These are phyloP conservation scores for Muscicapa striata DNA, from an alignment of 2,797 vertebrate species.

Conservation along the genomic window DNA sequence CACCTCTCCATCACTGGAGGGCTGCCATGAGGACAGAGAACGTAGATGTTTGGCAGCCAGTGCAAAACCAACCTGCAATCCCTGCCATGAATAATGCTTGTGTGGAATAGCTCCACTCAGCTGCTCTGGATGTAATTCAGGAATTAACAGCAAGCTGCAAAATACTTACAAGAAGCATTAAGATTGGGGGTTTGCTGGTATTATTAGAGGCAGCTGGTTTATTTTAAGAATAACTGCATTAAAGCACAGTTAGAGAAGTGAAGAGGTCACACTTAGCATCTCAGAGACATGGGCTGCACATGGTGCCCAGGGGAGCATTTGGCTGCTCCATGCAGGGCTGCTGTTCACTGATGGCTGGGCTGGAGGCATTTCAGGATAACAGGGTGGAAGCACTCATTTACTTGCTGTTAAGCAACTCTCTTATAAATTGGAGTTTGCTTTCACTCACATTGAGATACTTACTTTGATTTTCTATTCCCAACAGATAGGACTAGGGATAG, in stretches of 20 bases:
- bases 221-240: background rate
- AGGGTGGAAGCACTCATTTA: background rate
- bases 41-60: background rate
- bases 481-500: background rate
- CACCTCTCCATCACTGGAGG: background rate
- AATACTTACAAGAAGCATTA: background rate
- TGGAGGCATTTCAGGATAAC: background rate
- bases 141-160: background rate
- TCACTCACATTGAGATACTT: background rate
- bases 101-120: background rate
- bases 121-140: background rate
- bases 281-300: background rate
- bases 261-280: background rate
- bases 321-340: background rate
- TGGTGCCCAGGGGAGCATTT: background rate
- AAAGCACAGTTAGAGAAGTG: background rate
- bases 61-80: background rate
- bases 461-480: constrained; percentile 27
- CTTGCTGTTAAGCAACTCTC: background rate
- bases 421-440: background rate
- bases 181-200: background rate
- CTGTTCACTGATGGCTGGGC: background rate
- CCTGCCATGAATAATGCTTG: background rate
- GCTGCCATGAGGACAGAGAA: background rate
- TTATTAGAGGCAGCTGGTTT: background rate